These are phyloP conservation scores for Tetranychus urticae DNA, from an alignment of 1,140 invertebrate genomes.

Conservation along the genomic window DNA sequence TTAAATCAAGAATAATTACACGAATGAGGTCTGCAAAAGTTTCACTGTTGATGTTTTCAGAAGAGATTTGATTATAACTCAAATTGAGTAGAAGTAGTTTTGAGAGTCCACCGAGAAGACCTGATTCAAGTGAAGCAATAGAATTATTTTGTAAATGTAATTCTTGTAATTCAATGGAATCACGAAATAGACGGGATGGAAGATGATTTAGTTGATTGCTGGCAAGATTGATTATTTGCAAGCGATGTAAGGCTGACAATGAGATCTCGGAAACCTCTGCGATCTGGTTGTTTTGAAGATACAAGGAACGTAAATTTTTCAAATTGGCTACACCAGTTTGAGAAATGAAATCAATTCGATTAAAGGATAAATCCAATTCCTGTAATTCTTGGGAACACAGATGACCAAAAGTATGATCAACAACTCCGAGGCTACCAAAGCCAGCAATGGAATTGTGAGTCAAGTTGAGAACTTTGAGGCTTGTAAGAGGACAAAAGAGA, in stretches of 20 bases:
- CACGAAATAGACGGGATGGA: constrained; percentile 54
- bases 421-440: constrained; percentile 38
- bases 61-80: constrained; percentile 57
- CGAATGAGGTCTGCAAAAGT: constrained; percentile 65
- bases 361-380: constrained; percentile 49
- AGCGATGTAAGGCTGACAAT: constrained; percentile 34
- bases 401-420: constrained; percentile 21
- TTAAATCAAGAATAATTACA: constrained; percentile 56
- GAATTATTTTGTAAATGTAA: constrained; percentile 67
- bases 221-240: constrained; percentile 45
- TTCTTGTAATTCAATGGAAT: constrained; percentile 50
- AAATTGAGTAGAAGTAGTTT: constrained; percentile 60
- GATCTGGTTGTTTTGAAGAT: constrained; percentile 49
- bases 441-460: constrained; percentile 52
- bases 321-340: constrained; percentile 46
- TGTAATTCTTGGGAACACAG: constrained; percentile 49
- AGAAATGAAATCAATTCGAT: constrained; percentile 48
- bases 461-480: constrained; percentile 14
- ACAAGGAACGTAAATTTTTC: constrained; percentile 42
- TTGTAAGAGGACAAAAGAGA: constrained; percentile 39
- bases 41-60: constrained; percentile 46
- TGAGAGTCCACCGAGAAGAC: constrained; percentile 46
- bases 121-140: constrained; percentile 43
- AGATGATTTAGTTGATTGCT: constrained; percentile 56
- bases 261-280: constrained; percentile 41